Base-by-base conservation (phyloP, 2,797 vertebrate genomes). In the Sparidentex hasta region DNA sequence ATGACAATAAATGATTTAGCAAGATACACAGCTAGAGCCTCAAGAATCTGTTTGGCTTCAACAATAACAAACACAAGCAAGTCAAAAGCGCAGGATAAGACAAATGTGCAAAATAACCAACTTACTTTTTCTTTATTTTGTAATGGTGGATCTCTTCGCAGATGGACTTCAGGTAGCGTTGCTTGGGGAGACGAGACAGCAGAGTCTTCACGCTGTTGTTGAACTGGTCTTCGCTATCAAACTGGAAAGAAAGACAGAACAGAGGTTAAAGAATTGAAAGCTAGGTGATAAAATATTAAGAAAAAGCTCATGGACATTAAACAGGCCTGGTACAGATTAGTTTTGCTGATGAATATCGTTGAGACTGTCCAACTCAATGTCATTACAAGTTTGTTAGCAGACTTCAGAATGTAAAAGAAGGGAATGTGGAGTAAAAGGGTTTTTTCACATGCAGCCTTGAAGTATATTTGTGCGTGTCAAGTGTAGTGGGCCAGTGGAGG, bases 121-220 rank as follows among this genome's bases (percentile, higher is more conserved):
- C 25, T 9, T 46, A 93, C 92, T 86, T 92, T 82, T 98, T 99
- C 46, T 86, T 92, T 14, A 99, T 95, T 93, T 99, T 99, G 78
- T 97, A 96, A 62, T 92, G 96, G 84, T 98, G 96, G 80, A 99
- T 97, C 95, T 99, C 97, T 11, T 99, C 98, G 68, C 98, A 99
- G 87, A 99, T 96, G 75, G 94, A 93, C 89, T 99, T 97, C 65
- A 99, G 93, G 90, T 99, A 99, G 76, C 97, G 96, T 86, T 99
- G 98, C 92, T 98, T 99, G 16, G 97, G 97, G 62, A 97, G 95
- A 43, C 94, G 96, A 29, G 96, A 97, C 82, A 99, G 88, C 86
- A 99, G 91, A 52, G 96, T 96, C 92, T 97, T 98, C 88, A 98
- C 97, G 25, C 97, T 97, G 88, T 93, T 88, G 93, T 98, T 96